These are phyloP conservation scores for Meda fulgida DNA, from an alignment of 2,797 vertebrate species.

Conservation along the genomic window DNA sequence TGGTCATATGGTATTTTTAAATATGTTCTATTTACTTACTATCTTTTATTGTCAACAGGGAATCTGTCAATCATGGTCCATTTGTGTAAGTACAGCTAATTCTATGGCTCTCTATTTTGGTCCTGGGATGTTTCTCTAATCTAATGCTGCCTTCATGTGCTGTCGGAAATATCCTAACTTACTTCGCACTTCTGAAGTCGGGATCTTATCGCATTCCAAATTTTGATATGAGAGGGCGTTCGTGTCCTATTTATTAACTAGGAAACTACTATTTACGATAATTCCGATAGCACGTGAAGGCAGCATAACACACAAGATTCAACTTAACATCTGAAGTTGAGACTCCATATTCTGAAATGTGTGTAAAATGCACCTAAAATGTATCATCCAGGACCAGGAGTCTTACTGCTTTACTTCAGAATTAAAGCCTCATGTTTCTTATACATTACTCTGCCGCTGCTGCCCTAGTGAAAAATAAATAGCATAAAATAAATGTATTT, in stretches of 20 bases:
- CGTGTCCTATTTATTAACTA: too few relatives aligned
- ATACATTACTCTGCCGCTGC: too few relatives aligned
- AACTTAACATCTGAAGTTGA: neutral
- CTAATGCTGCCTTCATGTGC: too few relatives aligned
- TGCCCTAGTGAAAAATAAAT: too few relatives aligned
- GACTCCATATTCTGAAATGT: neutral
- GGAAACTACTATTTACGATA: too few relatives aligned
- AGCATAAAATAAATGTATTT: too few relatives aligned
- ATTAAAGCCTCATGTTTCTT: neutral
- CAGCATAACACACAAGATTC: neutral
- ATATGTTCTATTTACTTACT: neutral
- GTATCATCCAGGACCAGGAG: neutral
- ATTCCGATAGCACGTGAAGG: too few relatives aligned
- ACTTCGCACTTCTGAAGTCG: too few relatives aligned
- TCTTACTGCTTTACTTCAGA: neutral
- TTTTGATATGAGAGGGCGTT: too few relatives aligned
- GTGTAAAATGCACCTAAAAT: neutral
- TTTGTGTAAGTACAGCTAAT: constrained; percentile 67
- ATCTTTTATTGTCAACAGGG: neutral
- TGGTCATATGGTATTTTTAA: neutral
- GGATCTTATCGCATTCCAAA: too few relatives aligned
- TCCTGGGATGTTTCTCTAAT: neutral
- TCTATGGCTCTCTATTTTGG: too few relatives aligned
- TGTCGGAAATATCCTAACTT: too few relatives aligned
- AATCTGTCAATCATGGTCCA: constrained; percentile 75